A percentile compares a stretch with the other conserved stretches of the same genome.
phyloP scores from a whole-genome alignment of 2,113 vertebrate genomes.

The Xenopus laevis region DNA sequence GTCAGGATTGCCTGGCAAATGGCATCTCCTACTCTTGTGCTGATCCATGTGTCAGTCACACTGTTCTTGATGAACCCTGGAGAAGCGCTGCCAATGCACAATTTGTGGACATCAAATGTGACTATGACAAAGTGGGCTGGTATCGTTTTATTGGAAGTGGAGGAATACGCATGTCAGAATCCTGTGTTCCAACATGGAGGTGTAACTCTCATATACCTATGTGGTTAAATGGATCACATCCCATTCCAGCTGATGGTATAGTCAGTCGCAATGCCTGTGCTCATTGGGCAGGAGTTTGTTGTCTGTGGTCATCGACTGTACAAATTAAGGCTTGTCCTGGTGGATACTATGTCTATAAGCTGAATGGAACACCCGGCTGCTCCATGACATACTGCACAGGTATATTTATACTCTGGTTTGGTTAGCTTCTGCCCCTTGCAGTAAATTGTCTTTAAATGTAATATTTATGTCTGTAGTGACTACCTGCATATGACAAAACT shows the following conservation, averaged over 20 bases:
- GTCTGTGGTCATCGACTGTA: slow-evolving; percentile 44
- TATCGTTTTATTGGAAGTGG: slow-evolving; percentile 53
- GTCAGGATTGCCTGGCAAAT: slow-evolving; percentile 18
- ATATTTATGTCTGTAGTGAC: too few relatives aligned
- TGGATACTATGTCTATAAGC: slow-evolving; percentile 42
- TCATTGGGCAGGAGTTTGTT: slow-evolving; percentile 50
- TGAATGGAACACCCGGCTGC: slow-evolving; percentile 33
- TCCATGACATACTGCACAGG: slow-evolving; percentile 52
- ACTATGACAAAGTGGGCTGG: slow-evolving; percentile 17
- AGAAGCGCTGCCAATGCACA: slow-evolving; percentile 30
- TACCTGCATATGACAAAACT: too few relatives aligned
- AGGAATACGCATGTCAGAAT: slow-evolving; percentile 45
- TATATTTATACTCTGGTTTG: not conserved
- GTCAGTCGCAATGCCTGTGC: slow-evolving; percentile 45
- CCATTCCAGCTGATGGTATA: not conserved
- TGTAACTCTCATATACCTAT: slow-evolving; percentile 47
- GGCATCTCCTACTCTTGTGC: slow-evolving; percentile 13
- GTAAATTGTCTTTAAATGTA: too few relatives aligned
- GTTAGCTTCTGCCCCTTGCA: too few relatives aligned
- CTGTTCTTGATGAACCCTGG: slow-evolving; percentile 34
- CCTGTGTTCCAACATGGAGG: slow-evolving; percentile 1
- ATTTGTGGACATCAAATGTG: accelerated
- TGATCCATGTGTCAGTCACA: slow-evolving; percentile 53
- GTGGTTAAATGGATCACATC: slow-evolving; percentile 53
- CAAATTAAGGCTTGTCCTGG: slow-evolving; percentile 47